Evolutionary conservation across 2,888 invertebrate genomes (phyloP), one percentile per base, ranked within the genome.

Genomic region (Onchidella celtica): DNA sequence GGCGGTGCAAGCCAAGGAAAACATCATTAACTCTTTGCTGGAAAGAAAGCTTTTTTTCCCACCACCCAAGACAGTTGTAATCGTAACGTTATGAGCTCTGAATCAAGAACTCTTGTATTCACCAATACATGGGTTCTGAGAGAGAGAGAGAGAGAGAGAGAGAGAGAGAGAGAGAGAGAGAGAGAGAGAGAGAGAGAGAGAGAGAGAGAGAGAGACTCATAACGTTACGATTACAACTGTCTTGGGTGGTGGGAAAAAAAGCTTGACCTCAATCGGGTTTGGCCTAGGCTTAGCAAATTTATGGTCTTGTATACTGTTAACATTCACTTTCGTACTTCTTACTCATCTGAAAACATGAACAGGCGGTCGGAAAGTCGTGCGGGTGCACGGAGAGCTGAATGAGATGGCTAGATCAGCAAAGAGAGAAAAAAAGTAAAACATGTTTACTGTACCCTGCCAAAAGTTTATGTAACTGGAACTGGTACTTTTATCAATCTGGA

Each of bases 141-240:
- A n/a, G n/a, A n/a, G n/a, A n/a, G n/a, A n/a, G 63, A 63, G n/a
- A 63, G 24, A 63, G 63, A 63, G 63, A 63, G 63, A 63, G 63
- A 63, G 63, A 63, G 63, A 63, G 63, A n/a, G 27, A 63, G 63
- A 63, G n/a, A 27, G 21, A 63, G 21, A 63, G 63, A 63, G n/a
- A 63, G n/a, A 63, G n/a, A 63, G 27, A 27, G 21, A 27, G 63
- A 63, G 63, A 63, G 63, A 63, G 63, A 63, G 63, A 27, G 63
- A 63, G 63, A n/a, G 63, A 63, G 63, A 63, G 63, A 63, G 63
- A 63, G 63, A 63, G 63, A 63, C 21, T n/a, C n/a, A 63, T 17
- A 63, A 27, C 21, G 24, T 63, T 6, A 63, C 24, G 21, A 17
- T n/a, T 17, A 9, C 9, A 63, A 63, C 63, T 6, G 24, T 27